Base-by-base conservation (phyloP, 2,888 invertebrate genomes). In the Pandemis heparana region DNA sequence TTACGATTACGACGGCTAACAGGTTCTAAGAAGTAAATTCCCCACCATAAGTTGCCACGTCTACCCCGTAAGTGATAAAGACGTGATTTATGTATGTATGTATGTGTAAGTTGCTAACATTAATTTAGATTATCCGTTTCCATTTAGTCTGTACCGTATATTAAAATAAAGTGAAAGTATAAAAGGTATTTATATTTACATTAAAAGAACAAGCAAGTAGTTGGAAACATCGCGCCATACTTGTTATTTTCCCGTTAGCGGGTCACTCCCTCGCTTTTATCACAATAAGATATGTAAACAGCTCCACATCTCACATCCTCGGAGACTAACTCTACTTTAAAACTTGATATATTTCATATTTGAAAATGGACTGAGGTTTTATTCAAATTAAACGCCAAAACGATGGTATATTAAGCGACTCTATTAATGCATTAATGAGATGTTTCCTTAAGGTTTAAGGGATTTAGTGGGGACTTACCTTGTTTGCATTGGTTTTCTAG, bases 401-500 rank as follows among this genome's bases (percentile, higher is more conserved):
- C 6, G 1, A n/a, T n/a, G n/a, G n/a, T 6, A 48, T 48, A 48
- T 48, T 48, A n/a, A 48, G n/a, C n/a, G 10, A 10, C 23, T 32
- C 12, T 43, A 43, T 43, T 43, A 43, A 12, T 43, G 23, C 23
- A 32, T 32, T 32, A 32, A 43, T 43, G 10, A 9, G 9, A 3
- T 43, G 5, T 12, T 43, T 43, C 12, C 12, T 43, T 12, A 43
- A 43, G 14, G 39, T 23, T 48, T 48, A 16, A 4, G 18, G 14
- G 12, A 48, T 16, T 46, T 3, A 38, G 63, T 16, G 38, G 8
- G 68, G 10, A 38, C 80, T 75, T 85, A 96, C 96, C 96, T 95
- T 96, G 96, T 93, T 96, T 96, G 87, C 96, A 96, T 89, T 95
- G 95, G 83, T 95, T 95, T 82, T 96, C 96, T 79, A 96, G 91